phyloP scores from a whole-genome alignment of 2,113 vertebrate species.

The Antennarius striatus region DNA sequence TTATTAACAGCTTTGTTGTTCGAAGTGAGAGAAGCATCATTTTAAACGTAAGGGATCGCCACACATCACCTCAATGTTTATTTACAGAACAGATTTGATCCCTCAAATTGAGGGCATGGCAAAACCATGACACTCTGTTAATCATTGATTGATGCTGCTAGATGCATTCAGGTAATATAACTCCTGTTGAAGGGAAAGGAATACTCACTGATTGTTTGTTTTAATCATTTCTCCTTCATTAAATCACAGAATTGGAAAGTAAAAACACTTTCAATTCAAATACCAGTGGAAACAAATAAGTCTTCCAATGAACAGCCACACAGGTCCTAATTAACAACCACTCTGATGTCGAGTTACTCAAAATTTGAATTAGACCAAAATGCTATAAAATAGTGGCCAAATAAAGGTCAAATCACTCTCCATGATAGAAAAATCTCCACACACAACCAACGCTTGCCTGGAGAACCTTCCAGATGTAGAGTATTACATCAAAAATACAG shows the following conservation, averaged over 20 bases:
- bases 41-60: slow-evolving; percentile 3
- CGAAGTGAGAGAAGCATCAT: background rate
- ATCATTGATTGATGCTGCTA: slow-evolving; percentile 26
- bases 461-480: too few species aligned
- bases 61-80: slow-evolving; percentile 11
- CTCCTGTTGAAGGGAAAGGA: background rate
- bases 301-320: background rate
- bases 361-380: too few species aligned
- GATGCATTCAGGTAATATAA: slow-evolving; percentile 14
- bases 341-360: too few species aligned
- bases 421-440: too few species aligned
- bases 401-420: too few species aligned
- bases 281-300: background rate
- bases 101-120: slow-evolving; percentile 5
- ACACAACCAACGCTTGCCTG: too few species aligned
- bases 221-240: background rate
- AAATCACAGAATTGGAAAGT: background rate
- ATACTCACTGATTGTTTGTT: background rate
- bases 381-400: too few species aligned
- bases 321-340: too few species aligned
- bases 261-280: background rate
- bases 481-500: too few species aligned
- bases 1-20: slow-evolving; percentile 30
- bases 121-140: slow-evolving; percentile 32
- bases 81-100: slow-evolving; percentile 35